Conservation (phyloP, 2,888 invertebrate genomes). For the Tortricodes alternella region DNA sequence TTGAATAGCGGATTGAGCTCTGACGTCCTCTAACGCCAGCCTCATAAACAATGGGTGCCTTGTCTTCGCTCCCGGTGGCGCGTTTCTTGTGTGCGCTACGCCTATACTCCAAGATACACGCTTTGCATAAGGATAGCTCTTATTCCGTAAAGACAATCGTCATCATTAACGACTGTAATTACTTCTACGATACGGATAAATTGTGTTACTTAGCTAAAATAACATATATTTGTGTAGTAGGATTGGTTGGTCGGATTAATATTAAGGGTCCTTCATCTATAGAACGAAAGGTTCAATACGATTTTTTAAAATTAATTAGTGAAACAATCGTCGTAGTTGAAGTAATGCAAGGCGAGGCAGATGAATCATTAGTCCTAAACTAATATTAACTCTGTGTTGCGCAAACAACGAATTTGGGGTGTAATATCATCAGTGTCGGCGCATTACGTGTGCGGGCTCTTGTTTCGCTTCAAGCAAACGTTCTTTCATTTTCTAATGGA, state of each 20-base stretch:
- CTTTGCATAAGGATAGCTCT: conserved; percentile 36
- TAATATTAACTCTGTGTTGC: conserved; percentile 66
- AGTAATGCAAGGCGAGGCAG: conserved; percentile 56
- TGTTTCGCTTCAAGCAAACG: conserved; percentile 61
- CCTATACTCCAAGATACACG: conserved; percentile 33
- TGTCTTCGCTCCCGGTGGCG: conserved; percentile 39
- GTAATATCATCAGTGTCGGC: conserved; percentile 50
- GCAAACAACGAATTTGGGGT: conserved; percentile 61
- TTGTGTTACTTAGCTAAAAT: conserved; percentile 16
- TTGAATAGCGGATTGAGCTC: conserved; percentile 64
- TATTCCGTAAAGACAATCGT: conserved; percentile 36
- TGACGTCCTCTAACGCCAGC: conserved; percentile 51
- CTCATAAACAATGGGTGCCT: conserved; percentile 58
- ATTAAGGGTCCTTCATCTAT: not conserved
- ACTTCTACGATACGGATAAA: conserved; percentile 2
- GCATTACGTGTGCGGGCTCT: conserved; percentile 41
- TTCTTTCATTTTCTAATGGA: conserved; percentile 79
- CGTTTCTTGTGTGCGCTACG: conserved; percentile 39
- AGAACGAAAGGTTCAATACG: not conserved
- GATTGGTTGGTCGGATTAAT: not conserved
- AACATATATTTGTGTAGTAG: conserved; percentile 14
- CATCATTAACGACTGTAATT: conserved; percentile 37
- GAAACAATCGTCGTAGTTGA: conserved; percentile 39
- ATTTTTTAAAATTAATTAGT: conserved; percentile 7
- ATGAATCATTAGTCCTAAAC: conserved; percentile 75